phyloP scores from a whole-genome alignment of 2,888 invertebrate species.

The Eustalomyia histrio region DNA sequence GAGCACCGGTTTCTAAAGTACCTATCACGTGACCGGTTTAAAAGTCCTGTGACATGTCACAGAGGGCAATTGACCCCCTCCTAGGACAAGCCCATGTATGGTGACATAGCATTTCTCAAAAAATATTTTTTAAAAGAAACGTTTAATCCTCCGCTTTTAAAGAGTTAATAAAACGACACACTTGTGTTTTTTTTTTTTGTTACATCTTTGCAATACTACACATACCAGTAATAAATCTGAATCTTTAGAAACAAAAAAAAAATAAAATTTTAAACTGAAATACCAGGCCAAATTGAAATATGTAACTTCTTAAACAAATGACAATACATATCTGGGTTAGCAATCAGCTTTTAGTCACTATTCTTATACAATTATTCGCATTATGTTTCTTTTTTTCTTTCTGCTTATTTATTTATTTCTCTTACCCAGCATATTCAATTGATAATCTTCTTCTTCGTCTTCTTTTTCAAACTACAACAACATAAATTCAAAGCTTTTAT shows the following conservation, averaged over 20 bases:
- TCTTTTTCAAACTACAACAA: constrained; percentile 4
- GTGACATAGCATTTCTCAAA: too few species aligned
- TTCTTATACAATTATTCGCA: background rate
- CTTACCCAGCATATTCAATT: constrained; percentile 49
- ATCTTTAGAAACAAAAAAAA: constrained; percentile 12
- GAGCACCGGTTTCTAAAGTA: too few species aligned
- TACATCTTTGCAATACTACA: constrained; percentile 49
- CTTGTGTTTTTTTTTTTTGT: constrained; percentile 53
- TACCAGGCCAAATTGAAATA: constrained; percentile 66
- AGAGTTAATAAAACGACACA: constrained; percentile 46
- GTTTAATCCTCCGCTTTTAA: too few species aligned
- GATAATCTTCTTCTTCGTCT: constrained; percentile 49
- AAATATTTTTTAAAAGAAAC: too few species aligned
- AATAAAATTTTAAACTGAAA: constrained; percentile 47
- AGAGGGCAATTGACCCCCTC: too few species aligned
- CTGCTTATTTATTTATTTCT: background rate
- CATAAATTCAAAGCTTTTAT: constrained; percentile 60
- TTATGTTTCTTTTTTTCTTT: too few species aligned
- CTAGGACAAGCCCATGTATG: too few species aligned
- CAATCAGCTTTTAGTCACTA: constrained; percentile 66
- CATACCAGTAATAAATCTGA: constrained; percentile 59
- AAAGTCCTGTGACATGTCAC: too few species aligned
- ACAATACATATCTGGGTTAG: constrained; percentile 64
- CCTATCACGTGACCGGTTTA: too few species aligned
- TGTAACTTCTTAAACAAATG: constrained; percentile 64